A percentile compares a stretch with the other conserved stretches of the same genome.
phyloP scores from a whole-genome alignment of 1,140 invertebrate species.

The Anastatus disparis region DNA sequence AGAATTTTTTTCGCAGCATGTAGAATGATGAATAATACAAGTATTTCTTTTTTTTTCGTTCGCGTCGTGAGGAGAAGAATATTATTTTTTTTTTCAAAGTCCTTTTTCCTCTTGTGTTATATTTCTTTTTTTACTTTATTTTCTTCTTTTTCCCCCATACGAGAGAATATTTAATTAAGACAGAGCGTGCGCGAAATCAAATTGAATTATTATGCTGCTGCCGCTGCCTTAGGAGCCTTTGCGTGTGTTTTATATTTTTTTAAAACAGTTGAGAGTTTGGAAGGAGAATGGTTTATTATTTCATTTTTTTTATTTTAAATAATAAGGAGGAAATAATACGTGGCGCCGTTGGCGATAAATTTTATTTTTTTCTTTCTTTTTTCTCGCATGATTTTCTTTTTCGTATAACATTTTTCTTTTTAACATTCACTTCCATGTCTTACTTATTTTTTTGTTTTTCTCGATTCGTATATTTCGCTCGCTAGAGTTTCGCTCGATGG shows the following conservation, averaged over 20 bases:
- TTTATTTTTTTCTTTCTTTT: conserved; percentile 15
- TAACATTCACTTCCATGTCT: not conserved
- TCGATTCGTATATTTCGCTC: too few relatives aligned
- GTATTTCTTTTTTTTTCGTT: too few relatives aligned
- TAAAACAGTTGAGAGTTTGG: conserved; percentile 19
- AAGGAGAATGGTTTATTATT: too few relatives aligned
- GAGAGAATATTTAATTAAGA: conserved; percentile 35
- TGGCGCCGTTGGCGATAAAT: conserved; percentile 12
- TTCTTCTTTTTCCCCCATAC: not conserved
- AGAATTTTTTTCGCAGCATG: not conserved
- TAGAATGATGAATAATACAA: conserved; percentile 24
- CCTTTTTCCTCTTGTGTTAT: too few relatives aligned
- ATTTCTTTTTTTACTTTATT: not conserved
- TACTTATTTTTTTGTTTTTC: not conserved
- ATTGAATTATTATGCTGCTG: conserved; percentile 32
- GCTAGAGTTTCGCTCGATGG: too few relatives aligned
- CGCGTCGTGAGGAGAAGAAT: too few relatives aligned
- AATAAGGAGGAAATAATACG: conserved; percentile 4
- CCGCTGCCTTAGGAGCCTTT: not conserved
- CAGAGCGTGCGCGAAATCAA: conserved; percentile 18
- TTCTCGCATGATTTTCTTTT: not conserved
- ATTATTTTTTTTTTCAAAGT: too few relatives aligned
- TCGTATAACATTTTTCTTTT: not conserved
- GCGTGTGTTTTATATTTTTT: conserved; percentile 9
- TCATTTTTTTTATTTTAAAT: too few relatives aligned